Percentiles rank a stretch among this genome's conserved stretches.
phyloP scores from a whole-genome alignment of 2,113 vertebrate genomes.

The Platichthys stellatus region DNA sequence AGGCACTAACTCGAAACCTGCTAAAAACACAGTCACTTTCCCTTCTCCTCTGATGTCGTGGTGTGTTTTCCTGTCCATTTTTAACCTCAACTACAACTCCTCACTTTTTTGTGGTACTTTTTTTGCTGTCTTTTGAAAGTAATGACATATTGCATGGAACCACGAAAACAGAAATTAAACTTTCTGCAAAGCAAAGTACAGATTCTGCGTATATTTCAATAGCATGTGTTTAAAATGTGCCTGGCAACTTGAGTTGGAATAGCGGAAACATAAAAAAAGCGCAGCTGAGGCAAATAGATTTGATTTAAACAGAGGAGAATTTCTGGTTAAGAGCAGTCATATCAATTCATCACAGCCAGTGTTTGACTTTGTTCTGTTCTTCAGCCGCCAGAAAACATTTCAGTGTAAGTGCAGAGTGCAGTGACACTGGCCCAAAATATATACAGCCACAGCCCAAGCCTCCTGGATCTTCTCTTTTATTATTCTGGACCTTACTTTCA shows the following conservation, averaged over 20 bases:
- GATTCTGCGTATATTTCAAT: background rate
- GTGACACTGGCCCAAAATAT: slow-evolving; percentile 11
- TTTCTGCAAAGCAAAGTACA: slow-evolving; percentile 3
- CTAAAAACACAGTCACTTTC: slow-evolving; percentile 64
- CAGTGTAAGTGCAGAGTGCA: slow-evolving; percentile 5
- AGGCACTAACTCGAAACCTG: slow-evolving; percentile 54
- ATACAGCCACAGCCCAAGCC: background rate
- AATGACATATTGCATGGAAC: slow-evolving; percentile 14
- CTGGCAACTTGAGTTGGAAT: background rate
- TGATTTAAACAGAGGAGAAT: background rate
- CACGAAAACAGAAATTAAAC: slow-evolving; percentile 42
- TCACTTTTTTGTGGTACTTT: background rate
- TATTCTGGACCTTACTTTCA: slow-evolving; percentile 12
- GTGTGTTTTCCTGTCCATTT: slow-evolving; percentile 40
- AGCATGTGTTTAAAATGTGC: background rate
- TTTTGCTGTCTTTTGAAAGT: slow-evolving; percentile 13
- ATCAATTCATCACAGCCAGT: slow-evolving; percentile 17
- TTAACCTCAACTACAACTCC: slow-evolving; percentile 6
- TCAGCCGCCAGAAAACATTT: slow-evolving; percentile 3
- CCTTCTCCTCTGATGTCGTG: slow-evolving; percentile 37
- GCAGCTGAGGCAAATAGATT: slow-evolving; percentile 4
- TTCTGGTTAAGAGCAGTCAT: slow-evolving; percentile 1
- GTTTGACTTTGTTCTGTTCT: slow-evolving; percentile 14
- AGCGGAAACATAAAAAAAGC: background rate
- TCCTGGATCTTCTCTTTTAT: slow-evolving; percentile 14